Percentiles rank a stretch among this genome's conserved stretches.
Evolutionary conservation across 1,140 invertebrate genomes (phyloP).

Genomic region (Nomia melanderi): DNA sequence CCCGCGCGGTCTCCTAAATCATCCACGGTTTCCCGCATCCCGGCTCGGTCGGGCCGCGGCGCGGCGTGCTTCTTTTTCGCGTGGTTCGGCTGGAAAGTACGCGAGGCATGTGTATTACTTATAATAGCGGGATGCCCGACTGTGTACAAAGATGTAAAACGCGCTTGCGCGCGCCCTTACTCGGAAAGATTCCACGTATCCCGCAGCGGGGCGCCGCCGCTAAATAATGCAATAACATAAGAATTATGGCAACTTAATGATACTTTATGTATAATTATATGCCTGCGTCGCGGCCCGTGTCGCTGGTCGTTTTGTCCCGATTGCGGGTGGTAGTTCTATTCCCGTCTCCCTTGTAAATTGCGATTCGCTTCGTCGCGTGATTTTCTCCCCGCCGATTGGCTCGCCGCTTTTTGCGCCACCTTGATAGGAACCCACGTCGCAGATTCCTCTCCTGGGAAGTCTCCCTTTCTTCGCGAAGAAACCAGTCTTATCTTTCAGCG

Average conservation of each 20-base stretch:
- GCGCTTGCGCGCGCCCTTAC: slow-evolving; percentile 21
- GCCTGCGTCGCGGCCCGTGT: slow-evolving; percentile 45
- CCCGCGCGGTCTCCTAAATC: slow-evolving; percentile 16
- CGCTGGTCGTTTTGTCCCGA: slow-evolving; percentile 31
- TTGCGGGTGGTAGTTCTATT: slow-evolving; percentile 48
- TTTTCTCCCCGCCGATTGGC: slow-evolving; percentile 16
- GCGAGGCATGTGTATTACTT: slow-evolving; percentile 51
- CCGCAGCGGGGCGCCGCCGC: slow-evolving; percentile 71
- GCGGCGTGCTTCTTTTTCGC: slow-evolving; percentile 44
- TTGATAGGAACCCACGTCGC: background rate
- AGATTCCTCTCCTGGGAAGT: no score
- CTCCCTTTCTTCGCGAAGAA: no score
- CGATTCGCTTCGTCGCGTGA: slow-evolving; percentile 42
- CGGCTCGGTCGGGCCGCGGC: slow-evolving; percentile 7
- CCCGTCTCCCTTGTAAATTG: slow-evolving; percentile 32
- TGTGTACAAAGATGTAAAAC: slow-evolving; percentile 48
- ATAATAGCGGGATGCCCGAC: slow-evolving; percentile 56
- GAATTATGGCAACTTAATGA: slow-evolving; percentile 79
- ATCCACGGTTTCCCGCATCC: background rate
- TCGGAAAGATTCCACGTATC: slow-evolving; percentile 68
- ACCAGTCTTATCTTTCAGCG: no score
- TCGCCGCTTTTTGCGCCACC: background rate
- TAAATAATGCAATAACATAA: slow-evolving; percentile 80
- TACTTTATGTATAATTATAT: slow-evolving; percentile 79
- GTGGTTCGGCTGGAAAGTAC: slow-evolving; percentile 43